These are phyloP conservation scores for Drosophila murphyi DNA, from an alignment of 1,140 invertebrate genomes.

Conservation along the genomic window DNA sequence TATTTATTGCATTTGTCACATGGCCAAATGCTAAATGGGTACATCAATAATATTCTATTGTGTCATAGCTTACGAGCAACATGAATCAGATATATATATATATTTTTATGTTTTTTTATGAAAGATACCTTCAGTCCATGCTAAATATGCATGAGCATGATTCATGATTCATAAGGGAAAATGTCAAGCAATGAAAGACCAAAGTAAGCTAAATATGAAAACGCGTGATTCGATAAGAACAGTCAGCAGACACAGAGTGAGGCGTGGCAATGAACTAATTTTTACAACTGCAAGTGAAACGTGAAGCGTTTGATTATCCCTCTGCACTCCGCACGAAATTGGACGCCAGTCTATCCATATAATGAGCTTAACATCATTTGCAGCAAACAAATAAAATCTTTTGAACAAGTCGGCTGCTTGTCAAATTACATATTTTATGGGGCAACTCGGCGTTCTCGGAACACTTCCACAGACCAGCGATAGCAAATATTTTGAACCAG, in stretches of 20 bases:
- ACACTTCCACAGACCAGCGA: not conserved
- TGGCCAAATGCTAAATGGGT: not conserved
- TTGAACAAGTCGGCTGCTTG: conserved; percentile 38
- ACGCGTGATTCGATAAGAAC: conserved; percentile 58
- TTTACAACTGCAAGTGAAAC: conserved; percentile 21
- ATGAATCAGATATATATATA: no score
- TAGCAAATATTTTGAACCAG: conserved; percentile 5
- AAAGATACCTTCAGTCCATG: no score
- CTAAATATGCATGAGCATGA: conserved; percentile 43
- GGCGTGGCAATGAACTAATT: conserved; percentile 24
- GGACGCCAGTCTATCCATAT: conserved; percentile 19
- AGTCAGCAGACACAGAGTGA: conserved; percentile 10
- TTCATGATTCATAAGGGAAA: not conserved
- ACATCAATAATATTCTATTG: not conserved
- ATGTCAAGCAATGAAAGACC: conserved; percentile 32
- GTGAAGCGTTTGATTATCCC: conserved; percentile 67
- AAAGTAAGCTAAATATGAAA: conserved; percentile 41
- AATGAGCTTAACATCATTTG: not conserved
- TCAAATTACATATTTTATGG: conserved; percentile 51
- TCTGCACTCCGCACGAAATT: conserved; percentile 41
- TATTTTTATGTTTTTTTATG: no score
- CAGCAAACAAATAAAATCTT: conserved; percentile 29
- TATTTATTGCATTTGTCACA: conserved; percentile 32
- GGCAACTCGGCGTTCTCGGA: not conserved
- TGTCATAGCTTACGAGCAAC: not conserved